Evolutionary conservation across 2,888 invertebrate genomes (phyloP), one percentile per base, ranked within the genome.

Genomic region (Alviniconcha strummeri): DNA sequence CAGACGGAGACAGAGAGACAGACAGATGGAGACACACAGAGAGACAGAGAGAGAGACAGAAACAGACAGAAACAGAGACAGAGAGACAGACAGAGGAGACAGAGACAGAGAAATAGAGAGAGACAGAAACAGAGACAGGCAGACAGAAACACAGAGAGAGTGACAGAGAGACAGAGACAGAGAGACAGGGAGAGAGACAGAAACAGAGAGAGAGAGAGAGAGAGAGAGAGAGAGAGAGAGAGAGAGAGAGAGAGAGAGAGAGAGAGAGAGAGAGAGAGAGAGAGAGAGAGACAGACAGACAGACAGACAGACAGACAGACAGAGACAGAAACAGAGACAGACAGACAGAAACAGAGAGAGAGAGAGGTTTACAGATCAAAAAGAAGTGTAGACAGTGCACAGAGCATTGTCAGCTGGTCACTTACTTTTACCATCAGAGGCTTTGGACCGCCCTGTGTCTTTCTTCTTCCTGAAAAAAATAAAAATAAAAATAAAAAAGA

Each of bases 391-490:
- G 6, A 80, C 5, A 69, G n/a, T 80, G 60, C 0, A 60, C 2
- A 60, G 60, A 60, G 60, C 64, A 79, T 57, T n/a, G 36, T 36
- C 36, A 36, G 36, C 36, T 36, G 3, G 36, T 36, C 36, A 36
- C 36, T 36, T 71, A 82, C 79, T 74, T 74, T 82, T 82, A n/a
- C 72, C 84, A 60, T 36, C 55, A n/a, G 69, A 72, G 15, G 36
- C 52, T 19, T 84, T 84, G 2, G 64, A 78, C 13, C 71, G 69
- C 19, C 36, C 80, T 9, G 71, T 71, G 64, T 84, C 82, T 75
- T 79, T 84, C 78, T 82, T 84, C 56, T 82, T 84, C 75, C 84
- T 84, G 78, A 67, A 84, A 60, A 11, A 60, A 13, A 60, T 8
- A 60, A 13, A 60, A 13, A 60, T 8, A 60, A 13, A 60, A 13